A percentile compares a stretch with the other conserved stretches of the same genome.
phyloP scores from a whole-genome alignment of 2,797 vertebrate species.

The Hafferia zeledoni region DNA sequence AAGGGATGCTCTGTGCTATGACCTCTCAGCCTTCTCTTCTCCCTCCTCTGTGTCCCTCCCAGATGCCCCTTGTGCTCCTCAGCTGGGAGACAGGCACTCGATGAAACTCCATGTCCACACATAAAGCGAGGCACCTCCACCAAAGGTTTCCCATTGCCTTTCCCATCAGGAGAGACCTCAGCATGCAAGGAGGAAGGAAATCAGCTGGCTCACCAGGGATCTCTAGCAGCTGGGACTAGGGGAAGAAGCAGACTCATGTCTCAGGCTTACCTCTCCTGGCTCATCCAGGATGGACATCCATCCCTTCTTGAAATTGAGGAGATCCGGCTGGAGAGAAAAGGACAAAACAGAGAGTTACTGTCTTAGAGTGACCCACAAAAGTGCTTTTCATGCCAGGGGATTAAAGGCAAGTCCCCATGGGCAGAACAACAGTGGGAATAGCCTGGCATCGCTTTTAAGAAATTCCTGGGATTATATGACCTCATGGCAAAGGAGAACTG shows the following conservation, averaged over 20 bases:
- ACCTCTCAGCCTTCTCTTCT: background rate
- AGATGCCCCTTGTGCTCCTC: background rate
- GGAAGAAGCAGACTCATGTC: background rate
- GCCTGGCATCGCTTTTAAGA: background rate
- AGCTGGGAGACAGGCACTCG: background rate
- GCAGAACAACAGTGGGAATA: background rate
- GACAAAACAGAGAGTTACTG: conserved; percentile 6
- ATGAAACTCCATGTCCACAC: background rate
- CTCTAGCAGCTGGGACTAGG: background rate
- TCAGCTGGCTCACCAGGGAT: rapidly evolving
- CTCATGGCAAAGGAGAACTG: background rate
- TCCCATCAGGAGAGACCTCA: background rate
- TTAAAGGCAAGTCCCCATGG: background rate
- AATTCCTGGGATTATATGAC: background rate
- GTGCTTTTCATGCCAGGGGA: background rate
- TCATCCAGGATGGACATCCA: conserved; percentile 97
- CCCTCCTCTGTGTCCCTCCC: background rate
- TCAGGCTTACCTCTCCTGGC: conserved; percentile 85
- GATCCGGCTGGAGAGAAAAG: conserved; percentile 85
- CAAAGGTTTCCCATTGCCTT: background rate
- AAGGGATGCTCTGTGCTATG: background rate
- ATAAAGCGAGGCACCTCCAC: background rate
- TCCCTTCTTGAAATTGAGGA: conserved; percentile 99
- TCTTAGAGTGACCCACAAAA: background rate
- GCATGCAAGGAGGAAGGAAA: background rate